A percentile compares a stretch with the other conserved stretches of the same genome.
These are phyloP conservation scores for Hippopotamus amphibius DNA, from an alignment of 2,113 vertebrate genomes.

Conservation along the genomic window DNA sequence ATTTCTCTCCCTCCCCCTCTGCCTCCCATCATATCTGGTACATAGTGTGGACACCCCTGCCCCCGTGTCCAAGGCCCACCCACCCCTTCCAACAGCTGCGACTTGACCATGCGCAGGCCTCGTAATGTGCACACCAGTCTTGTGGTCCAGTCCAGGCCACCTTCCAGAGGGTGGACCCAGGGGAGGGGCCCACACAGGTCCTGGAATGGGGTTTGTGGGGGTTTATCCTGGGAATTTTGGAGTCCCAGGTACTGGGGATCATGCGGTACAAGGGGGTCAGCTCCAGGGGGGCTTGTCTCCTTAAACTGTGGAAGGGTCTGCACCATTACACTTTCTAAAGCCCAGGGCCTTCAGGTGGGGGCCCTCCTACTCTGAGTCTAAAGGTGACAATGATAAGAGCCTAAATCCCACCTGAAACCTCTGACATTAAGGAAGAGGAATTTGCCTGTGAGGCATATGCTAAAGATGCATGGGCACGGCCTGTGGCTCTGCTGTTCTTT, in stretches of 20 bases:
- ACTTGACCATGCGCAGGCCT: background rate
- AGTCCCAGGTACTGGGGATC: background rate
- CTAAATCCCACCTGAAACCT: background rate
- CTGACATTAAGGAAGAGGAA: too few species aligned
- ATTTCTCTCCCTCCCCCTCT: background rate
- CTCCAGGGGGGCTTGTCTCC: background rate
- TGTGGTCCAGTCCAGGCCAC: too few species aligned
- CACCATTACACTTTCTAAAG: background rate
- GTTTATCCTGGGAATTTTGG: background rate
- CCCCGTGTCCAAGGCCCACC: fast-evolving
- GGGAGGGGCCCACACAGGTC: background rate
- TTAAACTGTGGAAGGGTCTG: background rate
- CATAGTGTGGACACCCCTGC: background rate
- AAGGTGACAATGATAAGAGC: background rate
- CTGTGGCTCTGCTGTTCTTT: background rate
- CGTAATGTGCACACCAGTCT: background rate
- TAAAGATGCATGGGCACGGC: background rate
- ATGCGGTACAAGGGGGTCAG: fast-evolving
- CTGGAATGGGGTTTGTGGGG: too few species aligned
- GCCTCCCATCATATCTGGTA: background rate
- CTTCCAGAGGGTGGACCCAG: background rate
- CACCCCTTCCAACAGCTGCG: background rate
- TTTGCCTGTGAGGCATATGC: background rate
- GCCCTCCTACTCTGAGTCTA: background rate
- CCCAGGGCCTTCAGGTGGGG: background rate